A percentile compares a stretch with the other conserved stretches of the same genome.
Conservation (phyloP, 1,140 invertebrate genomes). For the Ridgeia piscesae region DNA sequence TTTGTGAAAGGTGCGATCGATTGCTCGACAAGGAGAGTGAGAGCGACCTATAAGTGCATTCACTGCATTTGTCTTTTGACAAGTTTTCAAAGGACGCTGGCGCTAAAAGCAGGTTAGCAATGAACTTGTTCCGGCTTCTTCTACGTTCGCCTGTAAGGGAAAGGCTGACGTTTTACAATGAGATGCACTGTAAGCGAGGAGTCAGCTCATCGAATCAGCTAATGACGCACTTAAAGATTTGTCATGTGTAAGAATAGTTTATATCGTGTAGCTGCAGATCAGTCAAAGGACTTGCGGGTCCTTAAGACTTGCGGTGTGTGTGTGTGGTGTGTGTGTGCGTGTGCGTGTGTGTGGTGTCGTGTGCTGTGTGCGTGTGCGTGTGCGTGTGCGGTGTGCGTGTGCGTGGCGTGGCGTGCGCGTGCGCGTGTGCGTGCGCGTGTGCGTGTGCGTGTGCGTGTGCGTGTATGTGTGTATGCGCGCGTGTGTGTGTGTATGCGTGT, state of each 20-base stretch:
- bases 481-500: slow-evolving; percentile 19
- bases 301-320: neutral
- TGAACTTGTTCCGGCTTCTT: neutral
- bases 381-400: slow-evolving; percentile 11
- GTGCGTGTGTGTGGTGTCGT: slow-evolving; percentile 16
- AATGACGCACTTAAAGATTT: neutral
- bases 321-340: neutral
- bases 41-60: neutral
- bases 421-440: neutral
- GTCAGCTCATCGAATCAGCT: neutral
- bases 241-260: neutral
- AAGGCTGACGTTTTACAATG: neutral
- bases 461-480: neutral
- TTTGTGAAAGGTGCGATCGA: neutral
- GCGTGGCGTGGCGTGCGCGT: slow-evolving; percentile 14
- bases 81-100: neutral
- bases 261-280: neutral
- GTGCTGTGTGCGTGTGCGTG: slow-evolving; percentile 24
- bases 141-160: neutral
- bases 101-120: neutral
- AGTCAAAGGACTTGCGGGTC: neutral
- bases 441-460: neutral
- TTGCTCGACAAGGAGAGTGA: neutral
- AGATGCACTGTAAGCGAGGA: neutral
- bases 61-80: neutral